Evolutionary conservation across 2,113 vertebrate species (phyloP).

Genomic region (Seriola aureovittata): DNA sequence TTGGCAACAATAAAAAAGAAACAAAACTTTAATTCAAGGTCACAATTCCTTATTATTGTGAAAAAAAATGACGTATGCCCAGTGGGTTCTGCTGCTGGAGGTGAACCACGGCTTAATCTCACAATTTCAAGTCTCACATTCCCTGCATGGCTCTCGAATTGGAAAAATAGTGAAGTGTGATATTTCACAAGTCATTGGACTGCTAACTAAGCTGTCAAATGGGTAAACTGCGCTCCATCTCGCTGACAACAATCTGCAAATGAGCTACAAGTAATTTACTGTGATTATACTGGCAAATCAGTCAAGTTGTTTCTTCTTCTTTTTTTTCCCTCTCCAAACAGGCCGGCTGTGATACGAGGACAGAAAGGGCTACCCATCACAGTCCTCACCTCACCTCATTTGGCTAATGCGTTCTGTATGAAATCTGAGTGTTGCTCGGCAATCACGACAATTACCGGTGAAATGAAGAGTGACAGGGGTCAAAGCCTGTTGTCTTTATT

Average conservation of each 20-base stretch:
- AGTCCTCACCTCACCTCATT: constrained; percentile 69
- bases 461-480: constrained; percentile 77
- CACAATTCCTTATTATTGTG: constrained; percentile 26
- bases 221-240: constrained; percentile 76
- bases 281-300: constrained; percentile 77
- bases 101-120: constrained; percentile 43
- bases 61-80: constrained; percentile 27
- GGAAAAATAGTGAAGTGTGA: constrained; percentile 82
- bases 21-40: constrained; percentile 32
- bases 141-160: constrained; percentile 67
- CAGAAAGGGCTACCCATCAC: constrained; percentile 58
- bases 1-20: background rate
- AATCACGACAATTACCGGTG: constrained; percentile 74
- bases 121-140: constrained; percentile 57
- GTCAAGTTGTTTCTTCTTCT: constrained; percentile 43
- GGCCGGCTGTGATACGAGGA: constrained; percentile 60
- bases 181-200: constrained; percentile 83
- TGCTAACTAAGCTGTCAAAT: constrained; percentile 87
- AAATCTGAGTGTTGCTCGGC: constrained; percentile 51
- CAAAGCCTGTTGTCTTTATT: constrained; percentile 73
- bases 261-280: constrained; percentile 80
- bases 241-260: constrained; percentile 82
- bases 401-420: constrained; percentile 60
- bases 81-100: constrained; percentile 28
- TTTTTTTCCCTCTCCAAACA: background rate